Percentiles rank a stretch among this genome's conserved stretches.
phyloP scores from a whole-genome alignment of 2,888 invertebrate species.

The Tinea pellionella region DNA sequence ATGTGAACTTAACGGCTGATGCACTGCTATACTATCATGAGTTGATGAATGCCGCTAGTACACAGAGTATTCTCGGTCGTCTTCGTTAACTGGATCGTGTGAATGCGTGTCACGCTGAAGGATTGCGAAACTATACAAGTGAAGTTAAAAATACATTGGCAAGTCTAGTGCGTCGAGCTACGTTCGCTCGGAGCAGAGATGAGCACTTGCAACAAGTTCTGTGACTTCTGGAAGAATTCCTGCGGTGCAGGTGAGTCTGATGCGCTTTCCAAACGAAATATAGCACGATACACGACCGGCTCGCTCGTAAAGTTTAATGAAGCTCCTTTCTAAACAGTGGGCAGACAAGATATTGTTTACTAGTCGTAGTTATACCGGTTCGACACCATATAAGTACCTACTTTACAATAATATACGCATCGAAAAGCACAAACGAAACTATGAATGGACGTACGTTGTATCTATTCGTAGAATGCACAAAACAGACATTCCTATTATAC shows the following conservation, averaged over 20 bases:
- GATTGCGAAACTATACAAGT: slow-evolving; percentile 59
- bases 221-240: slow-evolving; percentile 63
- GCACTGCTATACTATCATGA: neutral
- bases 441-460: neutral
- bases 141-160: slow-evolving; percentile 58
- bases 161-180: slow-evolving; percentile 21
- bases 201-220: slow-evolving; percentile 65
- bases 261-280: neutral
- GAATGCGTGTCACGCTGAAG: slow-evolving; percentile 34
- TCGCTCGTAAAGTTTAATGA: neutral
- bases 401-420: neutral
- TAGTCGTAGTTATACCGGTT: neutral
- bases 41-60: neutral
- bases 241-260: slow-evolving; percentile 62
- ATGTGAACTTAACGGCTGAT: slow-evolving; percentile 20
- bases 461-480: neutral
- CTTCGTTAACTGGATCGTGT: slow-evolving; percentile 38
- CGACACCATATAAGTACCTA: neutral
- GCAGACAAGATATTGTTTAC: neutral
- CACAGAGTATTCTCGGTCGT: neutral
- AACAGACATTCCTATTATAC: neutral
- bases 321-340: slow-evolving; percentile 5
- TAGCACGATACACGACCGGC: neutral
- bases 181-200: slow-evolving; percentile 33
- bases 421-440: neutral